A percentile compares a stretch with the other conserved stretches of the same genome.
phyloP scores from a whole-genome alignment of 2,797 vertebrate genomes.

The Heterohyrax brucei region DNA sequence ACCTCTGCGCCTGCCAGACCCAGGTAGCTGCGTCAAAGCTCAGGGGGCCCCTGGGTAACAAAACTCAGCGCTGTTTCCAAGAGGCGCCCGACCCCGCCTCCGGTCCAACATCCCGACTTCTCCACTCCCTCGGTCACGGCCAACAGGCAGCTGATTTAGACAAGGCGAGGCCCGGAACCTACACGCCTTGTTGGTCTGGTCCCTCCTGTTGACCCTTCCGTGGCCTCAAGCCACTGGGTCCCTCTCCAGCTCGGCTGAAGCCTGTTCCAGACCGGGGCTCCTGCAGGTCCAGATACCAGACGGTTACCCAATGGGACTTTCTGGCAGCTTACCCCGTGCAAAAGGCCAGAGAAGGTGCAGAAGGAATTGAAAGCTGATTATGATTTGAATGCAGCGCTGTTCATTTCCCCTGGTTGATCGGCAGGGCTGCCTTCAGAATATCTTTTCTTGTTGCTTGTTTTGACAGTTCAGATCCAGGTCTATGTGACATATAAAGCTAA shows the following conservation, averaged over 20 bases:
- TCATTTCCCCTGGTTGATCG: constrained; percentile 83
- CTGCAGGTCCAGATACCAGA: not conserved
- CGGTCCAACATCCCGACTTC: not conserved
- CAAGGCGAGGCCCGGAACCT: not conserved
- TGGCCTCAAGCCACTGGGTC: not conserved
- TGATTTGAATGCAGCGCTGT: constrained; percentile 76
- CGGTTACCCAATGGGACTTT: not conserved
- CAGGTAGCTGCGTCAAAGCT: constrained; percentile 87
- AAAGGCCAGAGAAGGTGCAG: constrained; percentile 71
- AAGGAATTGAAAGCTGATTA: constrained; percentile 76
- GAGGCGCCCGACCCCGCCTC: constrained; percentile 9
- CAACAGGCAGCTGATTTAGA: constrained; percentile 42
- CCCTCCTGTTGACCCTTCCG: not conserved
- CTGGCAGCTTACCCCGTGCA: constrained; percentile 22
- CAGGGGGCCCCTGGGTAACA: constrained; percentile 17
- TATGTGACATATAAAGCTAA: constrained; percentile 88
- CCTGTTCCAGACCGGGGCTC: not conserved
- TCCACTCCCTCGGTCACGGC: constrained; percentile 10
- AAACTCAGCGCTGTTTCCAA: constrained; percentile 57
- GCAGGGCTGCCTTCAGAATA: constrained; percentile 84
- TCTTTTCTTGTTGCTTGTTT: constrained; percentile 90
- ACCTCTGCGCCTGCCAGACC: constrained; percentile 86
- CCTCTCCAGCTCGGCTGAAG: too few species aligned
- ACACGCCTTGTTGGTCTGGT: not conserved
- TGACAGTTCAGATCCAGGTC: constrained; percentile 92